Base-by-base conservation (phyloP, 1,140 invertebrate genomes). In the Prorops nasuta region DNA sequence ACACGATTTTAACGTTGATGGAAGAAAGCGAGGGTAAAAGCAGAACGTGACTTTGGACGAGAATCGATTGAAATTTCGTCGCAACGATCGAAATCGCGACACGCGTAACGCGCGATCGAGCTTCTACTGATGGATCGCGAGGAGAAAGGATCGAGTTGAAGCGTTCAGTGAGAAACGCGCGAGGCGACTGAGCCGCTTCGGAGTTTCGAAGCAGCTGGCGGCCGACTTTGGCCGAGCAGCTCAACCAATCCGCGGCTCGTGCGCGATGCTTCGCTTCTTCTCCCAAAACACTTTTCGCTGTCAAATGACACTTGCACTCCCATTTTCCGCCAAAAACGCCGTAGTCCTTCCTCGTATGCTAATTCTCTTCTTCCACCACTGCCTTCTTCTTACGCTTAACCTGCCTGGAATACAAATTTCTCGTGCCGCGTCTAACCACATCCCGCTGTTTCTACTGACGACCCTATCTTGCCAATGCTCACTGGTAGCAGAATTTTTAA, bases 111-210 rank as follows among this genome's bases (percentile, higher is more conserved):
- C 24, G 8, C 37, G 24, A 36, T 21, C 18, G 18, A 21, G 8
- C 22, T 35, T 10, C 37, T 16, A 35, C 16, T 20, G 37, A 28
- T 28, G 4, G 24, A 28, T 28, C 4, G 18, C 32, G 31, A 16
- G 7, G 20, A 17, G 8, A 41, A 6, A 14, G 24, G 35, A 40
- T 36, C 24, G 48, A 44, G 28, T 34, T 45, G 42, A 35, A 61
- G 65, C 67, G 61, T 64, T 51, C 63, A 49, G 60, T 40, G 56
- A 49, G 62, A 66, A 63, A 64, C 69, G 72, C 72, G 70, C 72
- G 60, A 66, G 64, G 70, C 70, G 63, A 74, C 72, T 74, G 69
- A 66, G 43, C 41, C 52, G 24, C 8, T 32, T 31, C 38, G 42
- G 43, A 60, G 51, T 43, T 41, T 35, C 24, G 49, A 37, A 58